Evolutionary conservation across 2,888 invertebrate species (phyloP).

Genomic region (Hemistola chrysoprasaria): DNA sequence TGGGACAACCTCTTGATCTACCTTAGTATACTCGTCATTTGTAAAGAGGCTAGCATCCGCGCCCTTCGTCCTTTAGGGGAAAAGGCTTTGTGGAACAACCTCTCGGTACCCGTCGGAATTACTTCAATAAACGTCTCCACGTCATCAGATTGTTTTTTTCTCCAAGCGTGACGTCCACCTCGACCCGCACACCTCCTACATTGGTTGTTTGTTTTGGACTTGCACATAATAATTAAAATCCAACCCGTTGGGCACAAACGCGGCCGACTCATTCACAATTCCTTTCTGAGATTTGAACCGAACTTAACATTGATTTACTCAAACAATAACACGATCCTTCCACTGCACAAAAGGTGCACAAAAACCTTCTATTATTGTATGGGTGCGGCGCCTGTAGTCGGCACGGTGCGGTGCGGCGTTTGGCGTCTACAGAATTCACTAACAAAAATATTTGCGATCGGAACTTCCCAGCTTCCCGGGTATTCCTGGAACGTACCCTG

Average conservation of each 20-base stretch:
- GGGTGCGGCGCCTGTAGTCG: slow-evolving; percentile 29
- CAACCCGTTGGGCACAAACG: neutral
- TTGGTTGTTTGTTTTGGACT: no score
- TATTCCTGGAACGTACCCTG: slow-evolving; percentile 51
- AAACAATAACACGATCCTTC: slow-evolving; percentile 15
- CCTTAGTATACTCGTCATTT: no score
- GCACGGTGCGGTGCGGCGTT: slow-evolving; percentile 11
- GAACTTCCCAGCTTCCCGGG: slow-evolving; percentile 47
- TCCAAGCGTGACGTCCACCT: no score
- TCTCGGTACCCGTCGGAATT: no score
- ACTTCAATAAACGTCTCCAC: no score
- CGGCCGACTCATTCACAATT: slow-evolving; percentile 5
- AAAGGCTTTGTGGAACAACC: no score
- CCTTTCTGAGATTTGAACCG: slow-evolving; percentile 13
- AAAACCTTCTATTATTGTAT: slow-evolving; percentile 38
- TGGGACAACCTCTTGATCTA: no score
- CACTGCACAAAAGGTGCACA: slow-evolving; percentile 29
- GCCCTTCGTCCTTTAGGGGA: no score
- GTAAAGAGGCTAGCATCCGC: no score
- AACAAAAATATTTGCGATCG: slow-evolving; percentile 57
- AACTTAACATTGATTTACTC: slow-evolving; percentile 21
- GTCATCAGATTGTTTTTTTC: no score
- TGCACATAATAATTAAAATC: slow-evolving; percentile 1
- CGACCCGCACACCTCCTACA: no score
- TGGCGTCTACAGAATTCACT: slow-evolving; percentile 37